Evolutionary conservation across 1,140 invertebrate genomes (phyloP).

Genomic region (Anastrepha obliqua): DNA sequence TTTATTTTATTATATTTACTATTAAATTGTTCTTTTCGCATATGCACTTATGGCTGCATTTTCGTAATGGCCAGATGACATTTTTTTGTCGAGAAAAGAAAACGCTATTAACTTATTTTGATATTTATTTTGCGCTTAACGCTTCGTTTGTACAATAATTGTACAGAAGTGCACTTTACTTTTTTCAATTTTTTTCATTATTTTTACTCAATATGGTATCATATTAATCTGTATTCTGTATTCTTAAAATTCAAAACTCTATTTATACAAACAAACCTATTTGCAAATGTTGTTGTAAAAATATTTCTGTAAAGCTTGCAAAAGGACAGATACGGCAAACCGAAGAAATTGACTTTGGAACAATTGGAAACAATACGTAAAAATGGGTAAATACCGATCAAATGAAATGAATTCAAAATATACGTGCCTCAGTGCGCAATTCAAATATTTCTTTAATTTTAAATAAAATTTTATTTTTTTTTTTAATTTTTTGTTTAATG

Average conservation of each 20-base stretch:
- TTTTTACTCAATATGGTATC: neutral
- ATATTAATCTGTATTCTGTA: conserved; percentile 22
- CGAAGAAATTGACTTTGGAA: conserved; percentile 89
- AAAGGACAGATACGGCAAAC: conserved; percentile 91
- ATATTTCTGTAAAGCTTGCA: conserved; percentile 81
- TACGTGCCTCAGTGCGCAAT: neutral
- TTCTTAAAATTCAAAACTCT: conserved; percentile 2
- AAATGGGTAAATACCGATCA: conserved; percentile 84
- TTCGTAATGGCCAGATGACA: too few relatives aligned
- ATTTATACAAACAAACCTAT: conserved; percentile 11
- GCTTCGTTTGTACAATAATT: neutral
- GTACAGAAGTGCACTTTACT: too few relatives aligned
- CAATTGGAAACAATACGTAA: conserved; percentile 90
- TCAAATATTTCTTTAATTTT: conserved; percentile 11
- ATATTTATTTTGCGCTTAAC: neutral
- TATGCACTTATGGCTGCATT: too few relatives aligned
- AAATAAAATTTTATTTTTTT: neutral
- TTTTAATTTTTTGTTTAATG: conserved; percentile 10
- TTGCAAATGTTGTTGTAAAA: conserved; percentile 27
- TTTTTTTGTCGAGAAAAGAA: too few relatives aligned
- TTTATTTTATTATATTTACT: too few relatives aligned
- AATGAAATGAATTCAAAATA: conserved; percentile 38
- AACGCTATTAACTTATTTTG: neutral
- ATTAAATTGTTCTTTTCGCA: too few relatives aligned
- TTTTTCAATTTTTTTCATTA: neutral